Base-by-base conservation (phyloP, 2,888 invertebrate genomes). In the Catocala sponsa region DNA sequence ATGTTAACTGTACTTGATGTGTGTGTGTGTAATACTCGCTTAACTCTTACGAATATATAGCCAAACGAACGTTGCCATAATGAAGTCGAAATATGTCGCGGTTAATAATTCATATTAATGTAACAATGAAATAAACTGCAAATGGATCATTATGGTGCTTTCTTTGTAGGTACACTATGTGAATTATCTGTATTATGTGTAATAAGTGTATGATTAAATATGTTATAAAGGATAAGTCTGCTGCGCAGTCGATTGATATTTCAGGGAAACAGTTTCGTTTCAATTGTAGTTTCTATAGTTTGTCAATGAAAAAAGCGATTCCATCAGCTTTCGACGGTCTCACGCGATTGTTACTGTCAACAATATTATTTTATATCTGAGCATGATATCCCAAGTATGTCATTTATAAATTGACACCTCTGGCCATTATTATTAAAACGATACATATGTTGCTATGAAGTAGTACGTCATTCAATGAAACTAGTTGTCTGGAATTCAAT, bases 131-230 rank as follows among this genome's bases (percentile, higher is more conserved):
- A 44, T 48, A 46, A 48, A 50, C 44, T 44, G 61, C 57, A 43
- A 35, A n/a, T 50, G 32, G 59, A 51, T 63, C 56, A 58, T 73
- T 75, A 68, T 65, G 65, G 65, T 56, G 50, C 52, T 62, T 25
- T 25, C 25, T 25, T 25, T 25, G 33, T 60, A 61, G 57, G 43
- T 56, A 54, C 15, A n/a, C 32, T 10, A 47, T 47, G 42, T 47
- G 47, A 35, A 56, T 43, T 52, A 33, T 57, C 38, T 55, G 44
- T 63, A 54, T 38, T 59, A 46, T 53, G 53, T 57, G 56, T 63
- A 38, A 32, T 65, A 59, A 38, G 50, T 68, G 56, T 65, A 57
- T 44, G 47, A 42, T 50, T 65, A 35, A 51, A 60, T 43, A 35
- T 52, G 47, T 33, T 25, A 10, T 52, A 52, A 55, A 12, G 6